Evolutionary conservation across 92 coral and sea anemone genomes (phyloP), one percentile per base, ranked within the genome.

Genomic region (Porites cylindrica): DNA sequence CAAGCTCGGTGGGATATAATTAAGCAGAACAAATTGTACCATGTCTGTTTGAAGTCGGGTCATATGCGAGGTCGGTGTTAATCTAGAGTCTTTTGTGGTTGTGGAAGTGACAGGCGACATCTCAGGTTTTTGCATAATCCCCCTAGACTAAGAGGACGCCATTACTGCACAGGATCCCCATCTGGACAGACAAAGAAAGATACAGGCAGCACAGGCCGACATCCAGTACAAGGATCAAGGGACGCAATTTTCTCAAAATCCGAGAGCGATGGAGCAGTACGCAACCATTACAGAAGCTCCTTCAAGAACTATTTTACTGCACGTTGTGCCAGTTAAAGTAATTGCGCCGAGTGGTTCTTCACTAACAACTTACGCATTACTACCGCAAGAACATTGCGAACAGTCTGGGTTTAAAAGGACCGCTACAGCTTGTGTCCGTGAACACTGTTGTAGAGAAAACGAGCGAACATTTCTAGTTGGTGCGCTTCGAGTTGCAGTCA

Each of bases 281-380:
- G 60, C 60, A 9, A 54, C 60, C 14, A 13, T 54, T 13, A 54
- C 60, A 1, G 60, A 54, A 54, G 14, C 60, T 54, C 60, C 14
- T 13, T 10, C 60, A 54, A 54, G 3, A 54, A 54, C 60, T 10
- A 13, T 54, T 1, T 54, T 10, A 54, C 86, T 91, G 23, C 94
- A 88, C 54, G 91, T 91, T 11, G 89, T 91, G 43, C 94, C 94
- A 1, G 77, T 91, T 0, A 85, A 85, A 20, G 83, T 85, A 26
- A 73, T 18, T 65, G 32, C 4, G 32, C 32, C 32, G 32, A 29
- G 32, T 29, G 32, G 32, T 29, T 29, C 32, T 29, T 29, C 88
- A 4, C 47, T 87, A 61, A 87, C 94, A 9, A 91, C 91, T 7
- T 87, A 87, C 38, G 86, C 77, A 2, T 51, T 91, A 51, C 6